Evolutionary conservation across 2,113 vertebrate species (phyloP).

Genomic region (Brachypteracias leptosomus): DNA sequence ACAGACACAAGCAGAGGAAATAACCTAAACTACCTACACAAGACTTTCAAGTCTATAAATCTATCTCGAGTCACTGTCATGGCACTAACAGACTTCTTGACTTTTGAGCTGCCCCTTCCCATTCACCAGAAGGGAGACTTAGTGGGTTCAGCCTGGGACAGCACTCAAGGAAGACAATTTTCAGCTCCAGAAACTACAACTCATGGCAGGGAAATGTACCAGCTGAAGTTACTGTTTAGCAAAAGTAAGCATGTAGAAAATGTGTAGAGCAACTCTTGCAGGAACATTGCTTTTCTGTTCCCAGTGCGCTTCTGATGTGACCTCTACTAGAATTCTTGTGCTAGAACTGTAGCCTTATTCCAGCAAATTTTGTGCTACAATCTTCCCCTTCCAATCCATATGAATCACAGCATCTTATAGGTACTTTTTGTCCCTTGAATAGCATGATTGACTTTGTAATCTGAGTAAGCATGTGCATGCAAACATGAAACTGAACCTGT

Average conservation of each 20-base stretch:
- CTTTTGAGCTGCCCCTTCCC: background rate
- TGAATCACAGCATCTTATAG: background rate
- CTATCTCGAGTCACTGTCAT: background rate
- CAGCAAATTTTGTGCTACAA: background rate
- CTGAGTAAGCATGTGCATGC: background rate
- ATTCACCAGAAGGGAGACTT: background rate
- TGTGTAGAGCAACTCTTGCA: background rate
- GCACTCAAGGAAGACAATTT: background rate
- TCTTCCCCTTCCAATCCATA: background rate
- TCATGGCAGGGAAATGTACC: background rate
- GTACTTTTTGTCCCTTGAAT: background rate
- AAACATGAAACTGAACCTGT: background rate
- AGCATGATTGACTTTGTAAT: background rate
- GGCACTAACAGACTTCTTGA: background rate
- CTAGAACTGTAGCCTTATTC: background rate
- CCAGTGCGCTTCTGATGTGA: background rate
- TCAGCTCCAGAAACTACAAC: background rate
- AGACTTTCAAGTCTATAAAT: background rate
- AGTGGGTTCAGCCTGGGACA: background rate
- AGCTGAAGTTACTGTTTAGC: background rate
- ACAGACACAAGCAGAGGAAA: background rate
- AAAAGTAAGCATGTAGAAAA: background rate
- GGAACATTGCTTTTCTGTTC: background rate
- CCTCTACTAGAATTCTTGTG: background rate
- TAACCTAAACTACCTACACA: background rate